Conservation (phyloP, 2,113 vertebrate species). For the Toxotes chatareus region DNA sequence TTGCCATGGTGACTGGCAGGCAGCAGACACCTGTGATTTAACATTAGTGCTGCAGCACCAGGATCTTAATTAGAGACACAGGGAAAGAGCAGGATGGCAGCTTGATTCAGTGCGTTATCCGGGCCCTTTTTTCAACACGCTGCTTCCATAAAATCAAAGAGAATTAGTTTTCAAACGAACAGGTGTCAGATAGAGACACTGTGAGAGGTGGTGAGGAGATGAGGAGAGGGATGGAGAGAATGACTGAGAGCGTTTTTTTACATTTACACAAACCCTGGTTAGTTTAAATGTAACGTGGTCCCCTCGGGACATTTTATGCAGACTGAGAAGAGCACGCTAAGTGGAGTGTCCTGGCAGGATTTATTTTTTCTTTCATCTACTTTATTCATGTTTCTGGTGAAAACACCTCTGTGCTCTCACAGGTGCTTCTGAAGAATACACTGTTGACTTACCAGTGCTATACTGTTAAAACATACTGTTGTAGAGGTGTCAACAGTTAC, state of each 20-base stretch:
- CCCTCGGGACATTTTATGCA: background rate
- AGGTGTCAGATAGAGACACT: slow-evolving; percentile 68
- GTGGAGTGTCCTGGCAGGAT: background rate
- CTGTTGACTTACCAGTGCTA: background rate
- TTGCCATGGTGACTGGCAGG: slow-evolving; percentile 82
- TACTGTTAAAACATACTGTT: background rate
- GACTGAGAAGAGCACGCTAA: background rate
- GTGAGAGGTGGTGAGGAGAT: background rate
- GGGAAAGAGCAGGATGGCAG: slow-evolving; percentile 57
- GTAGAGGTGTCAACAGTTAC: background rate
- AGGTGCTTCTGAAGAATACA: background rate
- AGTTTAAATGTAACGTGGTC: slow-evolving; percentile 12
- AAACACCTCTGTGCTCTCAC: background rate
- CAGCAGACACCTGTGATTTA: slow-evolving; percentile 87
- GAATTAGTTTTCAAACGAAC: slow-evolving; percentile 80
- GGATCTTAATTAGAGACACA: slow-evolving; percentile 82
- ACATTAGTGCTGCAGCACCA: slow-evolving; percentile 73
- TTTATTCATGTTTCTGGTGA: slow-evolving; percentile 10
- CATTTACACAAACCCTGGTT: slow-evolving; percentile 7
- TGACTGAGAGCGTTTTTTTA: background rate
- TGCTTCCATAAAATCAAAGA: slow-evolving; percentile 82
- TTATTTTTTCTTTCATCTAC: background rate
- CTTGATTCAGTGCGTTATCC: slow-evolving; percentile 45
- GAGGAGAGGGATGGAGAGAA: background rate
- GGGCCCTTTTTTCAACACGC: slow-evolving; percentile 69